Conservation (phyloP, 2,888 invertebrate species). For the Glaucopsyche alexis region DNA sequence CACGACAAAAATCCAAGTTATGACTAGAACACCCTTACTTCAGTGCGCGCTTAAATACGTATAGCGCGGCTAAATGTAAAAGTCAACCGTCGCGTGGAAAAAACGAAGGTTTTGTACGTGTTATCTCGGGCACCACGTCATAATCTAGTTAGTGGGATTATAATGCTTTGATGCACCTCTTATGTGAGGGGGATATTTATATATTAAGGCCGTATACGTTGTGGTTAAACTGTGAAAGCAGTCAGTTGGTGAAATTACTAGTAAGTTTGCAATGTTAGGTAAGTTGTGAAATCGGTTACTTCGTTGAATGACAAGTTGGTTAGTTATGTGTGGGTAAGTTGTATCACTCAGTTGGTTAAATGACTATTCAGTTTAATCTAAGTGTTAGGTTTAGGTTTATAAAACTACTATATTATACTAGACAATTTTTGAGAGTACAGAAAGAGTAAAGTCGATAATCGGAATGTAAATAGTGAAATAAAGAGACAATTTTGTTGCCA, state of each 20-base stretch:
- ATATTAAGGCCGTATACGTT: neutral
- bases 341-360: neutral
- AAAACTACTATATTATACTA: too few species aligned
- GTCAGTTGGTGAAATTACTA: neutral
- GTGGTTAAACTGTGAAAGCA: neutral
- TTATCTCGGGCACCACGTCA: neutral
- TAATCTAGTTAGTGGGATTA: conserved; percentile 18
- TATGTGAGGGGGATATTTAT: neutral
- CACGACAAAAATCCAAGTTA: neutral
- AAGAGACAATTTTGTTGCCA: too few species aligned
- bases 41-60: neutral
- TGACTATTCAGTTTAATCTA: neutral
- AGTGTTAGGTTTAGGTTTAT: too few species aligned
- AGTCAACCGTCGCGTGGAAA: neutral
- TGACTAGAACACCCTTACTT: neutral
- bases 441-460: too few species aligned
- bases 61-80: conserved; percentile 20
- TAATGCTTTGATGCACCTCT: conserved; percentile 25
- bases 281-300: neutral
- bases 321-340: neutral
- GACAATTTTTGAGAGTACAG: too few species aligned
- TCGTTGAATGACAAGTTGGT: neutral
- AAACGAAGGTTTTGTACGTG: neutral
- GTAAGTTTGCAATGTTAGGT: neutral
- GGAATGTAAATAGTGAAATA: too few species aligned